Evolutionary conservation across 2,888 invertebrate genomes (phyloP), one percentile per base, ranked within the genome.

Genomic region (Dolichopus griseipennis): DNA sequence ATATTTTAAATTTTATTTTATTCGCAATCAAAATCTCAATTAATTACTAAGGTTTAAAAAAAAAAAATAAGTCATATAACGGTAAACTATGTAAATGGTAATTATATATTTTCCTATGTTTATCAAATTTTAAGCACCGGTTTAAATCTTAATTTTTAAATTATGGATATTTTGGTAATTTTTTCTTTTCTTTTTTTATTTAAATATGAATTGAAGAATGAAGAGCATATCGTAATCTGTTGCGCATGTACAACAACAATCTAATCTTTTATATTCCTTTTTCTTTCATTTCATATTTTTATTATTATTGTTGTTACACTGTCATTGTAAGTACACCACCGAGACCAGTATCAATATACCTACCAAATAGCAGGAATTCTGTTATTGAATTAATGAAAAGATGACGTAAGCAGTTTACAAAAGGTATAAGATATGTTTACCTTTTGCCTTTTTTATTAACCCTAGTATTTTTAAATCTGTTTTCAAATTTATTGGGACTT

Each of bases 161-260:
- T 37, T 7, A 37, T 37, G 84, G 85, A 84, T 86, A 37, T 37
- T 27, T 27, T 37, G 37, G 37, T 27, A 37, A 37, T 37, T 27
- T 27, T 27, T 27, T 27, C 5, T 27, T 27, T 37, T 8, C n/a
- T n/a, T n/a, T n/a, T 34, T 34, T 34, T 34, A 34, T 37, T 8
- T 37, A 12, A 37, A 37, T 37, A 37, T 52, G 52, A 12, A 52
- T 18, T 52, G 15, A 52, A 52, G 41, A 41, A 6, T 52, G 15
- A 52, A 52, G 41, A 41, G 1, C 52, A 52, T n/a, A 52, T 18
- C 52, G n/a, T 52, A 52, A 52, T 52, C 52, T 52, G 52, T 52
- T 52, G 52, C 52, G 52, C 52, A 52, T 52, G 52, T 52, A 52
- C 52, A 52, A 52, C n/a, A 52, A 52, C 52, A 52, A 52, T 52